These are phyloP conservation scores for Theristicus caerulescens DNA, from an alignment of 2,113 vertebrate species.

Conservation along the genomic window DNA sequence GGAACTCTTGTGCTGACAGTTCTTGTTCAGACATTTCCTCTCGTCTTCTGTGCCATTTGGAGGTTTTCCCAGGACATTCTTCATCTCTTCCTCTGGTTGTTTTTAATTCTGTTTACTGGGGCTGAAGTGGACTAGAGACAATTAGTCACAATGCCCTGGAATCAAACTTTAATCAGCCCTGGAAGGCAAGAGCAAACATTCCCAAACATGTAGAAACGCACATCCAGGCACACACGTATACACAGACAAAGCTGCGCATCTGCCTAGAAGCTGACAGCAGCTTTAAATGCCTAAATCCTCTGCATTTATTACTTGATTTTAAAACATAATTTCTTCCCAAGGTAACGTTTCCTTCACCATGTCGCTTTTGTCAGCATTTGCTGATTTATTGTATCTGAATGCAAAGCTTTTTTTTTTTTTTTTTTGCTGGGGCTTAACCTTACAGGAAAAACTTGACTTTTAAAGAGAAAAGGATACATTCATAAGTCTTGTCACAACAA, in stretches of 20 bases:
- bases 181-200: constrained; percentile 28
- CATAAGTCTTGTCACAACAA: background rate
- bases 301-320: background rate
- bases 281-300: too few relatives aligned
- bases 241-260: background rate
- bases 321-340: background rate
- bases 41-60: constrained; percentile 38
- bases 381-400: background rate
- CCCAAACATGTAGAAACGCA: background rate
- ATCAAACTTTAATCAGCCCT: constrained; percentile 55
- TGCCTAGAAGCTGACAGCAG: background rate
- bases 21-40: constrained; percentile 46
- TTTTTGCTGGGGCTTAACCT: background rate
- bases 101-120: constrained; percentile 59
- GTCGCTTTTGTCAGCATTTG: background rate
- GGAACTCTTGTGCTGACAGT: constrained; percentile 31
- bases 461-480: background rate
- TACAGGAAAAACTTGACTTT: background rate
- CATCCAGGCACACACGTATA: background rate
- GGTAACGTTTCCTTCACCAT: background rate
- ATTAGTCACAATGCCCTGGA: constrained; percentile 48
- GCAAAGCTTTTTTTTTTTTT: background rate
- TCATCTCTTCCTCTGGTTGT: constrained; percentile 55
- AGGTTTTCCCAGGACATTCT: constrained; percentile 66
- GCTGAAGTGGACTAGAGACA: constrained; percentile 52